Evolutionary conservation across 2,797 vertebrate genomes (phyloP).

Genomic region (Pseudocheirus occidentalis): DNA sequence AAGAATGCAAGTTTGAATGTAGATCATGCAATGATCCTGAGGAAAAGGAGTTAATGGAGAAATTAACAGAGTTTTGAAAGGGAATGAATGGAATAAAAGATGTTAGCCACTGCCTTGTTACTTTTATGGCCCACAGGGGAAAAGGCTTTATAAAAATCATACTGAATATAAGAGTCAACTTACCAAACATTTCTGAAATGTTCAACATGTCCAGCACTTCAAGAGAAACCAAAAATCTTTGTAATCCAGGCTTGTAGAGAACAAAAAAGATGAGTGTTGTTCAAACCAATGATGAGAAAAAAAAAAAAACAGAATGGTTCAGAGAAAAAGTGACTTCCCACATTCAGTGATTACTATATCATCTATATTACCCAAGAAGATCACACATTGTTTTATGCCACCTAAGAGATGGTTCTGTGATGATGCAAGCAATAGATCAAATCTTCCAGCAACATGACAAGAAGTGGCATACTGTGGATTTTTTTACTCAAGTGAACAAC

Average conservation of each 20-base stretch:
- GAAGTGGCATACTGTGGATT: too few relatives aligned
- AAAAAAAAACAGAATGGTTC: neutral
- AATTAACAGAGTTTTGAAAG: constrained; percentile 53
- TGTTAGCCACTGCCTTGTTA: constrained; percentile 62
- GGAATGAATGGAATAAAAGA: constrained; percentile 26
- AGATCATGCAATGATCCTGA: constrained; percentile 33
- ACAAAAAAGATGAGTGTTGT: constrained; percentile 57
- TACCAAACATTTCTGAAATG: constrained; percentile 42
- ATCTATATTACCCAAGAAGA: constrained; percentile 65
- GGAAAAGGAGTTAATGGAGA: constrained; percentile 45
- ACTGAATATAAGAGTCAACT: constrained; percentile 21
- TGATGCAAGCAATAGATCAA: too few relatives aligned
- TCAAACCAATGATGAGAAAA: constrained; percentile 30
- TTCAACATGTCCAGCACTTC: constrained; percentile 57
- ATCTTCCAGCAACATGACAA: too few relatives aligned
- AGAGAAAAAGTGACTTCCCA: constrained; percentile 53
- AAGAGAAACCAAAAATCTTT: constrained; percentile 70
- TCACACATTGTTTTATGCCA: neutral
- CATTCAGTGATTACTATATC: constrained; percentile 64
- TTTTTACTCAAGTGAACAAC: constrained; percentile 32
- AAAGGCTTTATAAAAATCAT: constrained; percentile 47
- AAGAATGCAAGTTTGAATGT: constrained; percentile 31
- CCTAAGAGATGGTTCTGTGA: too few relatives aligned
- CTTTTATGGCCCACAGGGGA: constrained; percentile 64
- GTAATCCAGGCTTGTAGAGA: constrained; percentile 70